phyloP scores from a whole-genome alignment of 1,140 invertebrate species.

The Drosophila tropicalis region DNA sequence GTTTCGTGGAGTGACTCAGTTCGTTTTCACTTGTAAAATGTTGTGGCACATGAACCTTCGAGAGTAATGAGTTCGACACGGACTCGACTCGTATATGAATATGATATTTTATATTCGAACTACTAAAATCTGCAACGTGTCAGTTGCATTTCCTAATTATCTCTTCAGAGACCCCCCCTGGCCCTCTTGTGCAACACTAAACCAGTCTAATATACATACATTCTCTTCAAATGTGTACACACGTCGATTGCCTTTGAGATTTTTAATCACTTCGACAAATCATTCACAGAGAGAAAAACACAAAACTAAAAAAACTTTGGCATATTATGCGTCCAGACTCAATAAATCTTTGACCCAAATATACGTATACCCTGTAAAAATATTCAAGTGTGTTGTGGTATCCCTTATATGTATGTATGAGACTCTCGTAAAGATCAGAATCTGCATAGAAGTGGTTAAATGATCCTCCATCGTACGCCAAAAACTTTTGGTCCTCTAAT shows the following conservation, averaged over 20 bases:
- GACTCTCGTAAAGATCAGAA: no score
- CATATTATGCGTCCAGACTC: background rate
- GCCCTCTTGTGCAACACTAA: background rate
- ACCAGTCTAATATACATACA: background rate
- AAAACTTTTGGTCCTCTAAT: no score
- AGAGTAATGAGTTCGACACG: background rate
- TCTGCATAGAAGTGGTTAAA: no score
- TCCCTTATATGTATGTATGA: no score
- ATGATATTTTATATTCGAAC: background rate
- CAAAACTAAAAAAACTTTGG: background rate
- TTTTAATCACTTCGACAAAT: constrained; percentile 6
- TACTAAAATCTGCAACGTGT: background rate
- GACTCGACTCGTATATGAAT: background rate
- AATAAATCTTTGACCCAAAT: background rate
- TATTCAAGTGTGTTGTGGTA: no score
- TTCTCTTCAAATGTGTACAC: background rate
- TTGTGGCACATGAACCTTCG: background rate
- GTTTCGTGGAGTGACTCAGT: background rate
- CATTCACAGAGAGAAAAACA: background rate
- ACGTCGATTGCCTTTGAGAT: background rate
- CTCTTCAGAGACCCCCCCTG: background rate
- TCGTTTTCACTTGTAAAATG: no score
- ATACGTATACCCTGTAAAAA: background rate
- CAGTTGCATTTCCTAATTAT: background rate
- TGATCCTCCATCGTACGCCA: no score